Percentiles rank a stretch among this genome's conserved stretches.
These are phyloP conservation scores for Gobionotothen gibberifrons DNA, from an alignment of 2,797 vertebrate species.

Conservation along the genomic window DNA sequence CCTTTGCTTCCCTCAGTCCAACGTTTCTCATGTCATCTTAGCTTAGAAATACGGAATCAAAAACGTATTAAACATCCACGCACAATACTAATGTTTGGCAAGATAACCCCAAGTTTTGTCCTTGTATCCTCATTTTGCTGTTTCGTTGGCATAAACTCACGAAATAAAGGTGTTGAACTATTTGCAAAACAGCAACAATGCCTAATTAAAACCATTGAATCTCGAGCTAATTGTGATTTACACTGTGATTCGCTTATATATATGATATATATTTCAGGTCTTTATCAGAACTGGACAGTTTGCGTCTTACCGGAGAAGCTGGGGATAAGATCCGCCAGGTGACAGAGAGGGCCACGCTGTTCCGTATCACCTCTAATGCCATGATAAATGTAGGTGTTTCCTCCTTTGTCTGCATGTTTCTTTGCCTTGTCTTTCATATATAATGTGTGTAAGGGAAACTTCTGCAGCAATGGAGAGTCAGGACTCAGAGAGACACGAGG, in stretches of 20 bases:
- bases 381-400: slow-evolving; percentile 94
- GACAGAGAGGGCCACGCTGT: slow-evolving; percentile 94
- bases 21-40: not conserved
- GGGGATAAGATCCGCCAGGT: slow-evolving; percentile 97
- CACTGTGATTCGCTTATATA: not conserved
- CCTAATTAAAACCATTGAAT: not conserved
- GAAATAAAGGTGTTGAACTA: not conserved
- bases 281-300: slow-evolving; percentile 93
- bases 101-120: not conserved
- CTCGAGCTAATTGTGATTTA: not conserved
- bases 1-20: not conserved
- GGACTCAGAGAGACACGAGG: too few species aligned
- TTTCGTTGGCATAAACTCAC: not conserved
- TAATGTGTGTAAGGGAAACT: too few species aligned
- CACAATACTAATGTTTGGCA: not conserved
- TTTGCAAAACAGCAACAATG: not conserved
- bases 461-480: too few species aligned
- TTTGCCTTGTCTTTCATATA: not conserved
- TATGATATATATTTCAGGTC: slow-evolving; percentile 83
- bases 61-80: not conserved
- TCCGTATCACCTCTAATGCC: slow-evolving; percentile 97
- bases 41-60: not conserved
- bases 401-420: not conserved
- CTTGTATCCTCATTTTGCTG: too few species aligned
- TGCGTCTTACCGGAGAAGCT: slow-evolving; percentile 91